Evolutionary conservation across 2,888 invertebrate genomes (phyloP).

Genomic region (Eledona agricola): DNA sequence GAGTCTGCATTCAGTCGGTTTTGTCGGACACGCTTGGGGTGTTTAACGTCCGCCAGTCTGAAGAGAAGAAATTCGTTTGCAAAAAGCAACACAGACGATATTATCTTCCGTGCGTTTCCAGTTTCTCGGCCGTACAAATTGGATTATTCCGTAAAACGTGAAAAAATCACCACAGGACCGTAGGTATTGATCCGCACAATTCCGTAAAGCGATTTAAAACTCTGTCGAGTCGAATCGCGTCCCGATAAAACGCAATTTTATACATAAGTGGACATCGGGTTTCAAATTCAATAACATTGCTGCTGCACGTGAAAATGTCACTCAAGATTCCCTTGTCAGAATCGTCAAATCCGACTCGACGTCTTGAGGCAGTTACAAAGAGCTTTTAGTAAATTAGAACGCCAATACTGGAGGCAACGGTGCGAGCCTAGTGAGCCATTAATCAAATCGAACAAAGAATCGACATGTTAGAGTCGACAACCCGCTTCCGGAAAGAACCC

Average conservation of each 20-base stretch:
- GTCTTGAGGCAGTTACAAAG: no score
- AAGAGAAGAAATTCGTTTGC: slow-evolving; percentile 11
- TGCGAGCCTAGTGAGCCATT: slow-evolving; percentile 31
- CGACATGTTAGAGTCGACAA: slow-evolving; percentile 17
- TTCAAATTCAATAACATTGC: no score
- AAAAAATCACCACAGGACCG: slow-evolving; percentile 7
- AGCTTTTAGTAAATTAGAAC: slow-evolving; percentile 40
- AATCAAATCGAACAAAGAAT: slow-evolving; percentile 41
- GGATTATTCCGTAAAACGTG: slow-evolving; percentile 17
- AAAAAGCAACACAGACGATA: no score
- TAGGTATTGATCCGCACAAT: slow-evolving; percentile 15
- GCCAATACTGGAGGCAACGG: slow-evolving; percentile 35
- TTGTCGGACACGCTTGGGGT: slow-evolving; percentile 9
- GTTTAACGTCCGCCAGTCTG: slow-evolving; percentile 7
- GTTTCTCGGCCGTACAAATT: slow-evolving; percentile 21
- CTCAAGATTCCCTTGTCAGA: no score
- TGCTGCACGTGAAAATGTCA: no score
- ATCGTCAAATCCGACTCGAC: no score
- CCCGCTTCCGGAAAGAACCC: slow-evolving; percentile 12
- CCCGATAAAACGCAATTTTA: no score
- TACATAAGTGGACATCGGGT: no score
- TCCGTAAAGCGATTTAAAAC: no score
- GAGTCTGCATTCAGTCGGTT: slow-evolving; percentile 8
- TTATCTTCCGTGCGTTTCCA: slow-evolving; percentile 20
- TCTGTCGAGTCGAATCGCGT: no score